Evolutionary conservation across 2,797 vertebrate genomes (phyloP), one percentile per base, ranked within the genome.

Genomic region (Lates japonicus): DNA sequence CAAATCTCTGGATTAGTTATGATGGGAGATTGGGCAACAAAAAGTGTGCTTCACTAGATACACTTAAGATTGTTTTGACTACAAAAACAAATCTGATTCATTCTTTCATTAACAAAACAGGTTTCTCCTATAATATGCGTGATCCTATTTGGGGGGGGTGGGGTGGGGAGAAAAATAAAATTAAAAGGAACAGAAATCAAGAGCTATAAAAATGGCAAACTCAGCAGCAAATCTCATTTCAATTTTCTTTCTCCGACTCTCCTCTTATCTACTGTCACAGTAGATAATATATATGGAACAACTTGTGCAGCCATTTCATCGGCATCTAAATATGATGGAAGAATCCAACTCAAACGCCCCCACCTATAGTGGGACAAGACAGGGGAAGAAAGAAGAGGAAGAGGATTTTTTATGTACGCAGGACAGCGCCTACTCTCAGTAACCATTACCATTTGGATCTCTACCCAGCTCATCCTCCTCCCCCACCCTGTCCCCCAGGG

Each of bases 161-260:
- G 19, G 52, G 37, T 9, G 13, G 22, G 22, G 37, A n/a, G 42
- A 31, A 29, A 74, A 44, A 44, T 39, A 57, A 49, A 51, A 52
- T 31, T 91, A 93, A 84, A 85, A 85, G 62, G 68, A 73, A 92
- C 90, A 95, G 87, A 95, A 96, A 93, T 93, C 91, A 87, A 80
- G 94, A 90, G 80, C 94, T 95, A 95, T 95, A 96, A 96, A 94
- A 91, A 90, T 66, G 82, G 85, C 89, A 89, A 94, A 92, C 82
- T 91, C 93, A 94, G 94, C 94, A 94, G 93, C 93, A 91, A 92
- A 88, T 89, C 69, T 91, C 73, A 42, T 90, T 63, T 75, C 31
- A 69, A 29, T 78, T 83, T 72, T 74, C 68, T 63, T 69, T 76
- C 77, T 71, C 64, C 44, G 46, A 44, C 64, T 67, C 64, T 81